Base-by-base conservation (phyloP, 2,113 vertebrate genomes). In the Oxyura jamaicensis region DNA sequence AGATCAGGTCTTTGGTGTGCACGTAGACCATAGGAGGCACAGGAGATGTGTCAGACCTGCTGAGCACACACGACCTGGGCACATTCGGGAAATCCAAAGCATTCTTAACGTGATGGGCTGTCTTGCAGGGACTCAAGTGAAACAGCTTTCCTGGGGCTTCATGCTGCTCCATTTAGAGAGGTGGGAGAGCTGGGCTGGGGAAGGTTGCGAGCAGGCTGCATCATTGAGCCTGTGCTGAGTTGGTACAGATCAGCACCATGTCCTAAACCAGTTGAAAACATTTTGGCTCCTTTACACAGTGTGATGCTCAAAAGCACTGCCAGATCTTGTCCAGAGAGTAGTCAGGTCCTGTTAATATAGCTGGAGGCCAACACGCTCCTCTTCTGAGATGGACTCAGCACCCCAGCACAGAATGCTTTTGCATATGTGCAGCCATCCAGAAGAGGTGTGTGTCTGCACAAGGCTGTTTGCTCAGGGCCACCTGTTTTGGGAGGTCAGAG, bases 401-500 rank as follows among this genome's bases (percentile, higher is more conserved):
- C 26, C 50, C 35, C 26, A 83, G 67, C 58, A 23, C 12, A 26
- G 84, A 28, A 48, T 0, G 0, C 42, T 83, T 67, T 31, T 39
- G 65, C 94, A 94, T 94, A 86, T 59, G 80, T 1, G 2, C 29
- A 41, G 90, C 79, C 52, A 13, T 78, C 50, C 11, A 4, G 42
- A 71, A 10, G 62, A 36, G 26, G 68, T 48, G 50, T 50, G 50
- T 48, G 46, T 48, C 16, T 21, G n/a, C 50, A 41, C 8, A 1
- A 26, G 48, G 66, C 58, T 17, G 2, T 76, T 58, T 89, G 33
- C 55, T 60, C 12, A 74, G 39, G 62, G 14, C 66, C 93, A 87
- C 81, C 89, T 92, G 93, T 62, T 91, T 17, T 62, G 84, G 53
- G 69, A 81, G 89, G 91, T 93, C 81, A 44, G 44, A 82, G 83